Conservation (phyloP, 2,113 vertebrate species). For the Lampris incognitus region DNA sequence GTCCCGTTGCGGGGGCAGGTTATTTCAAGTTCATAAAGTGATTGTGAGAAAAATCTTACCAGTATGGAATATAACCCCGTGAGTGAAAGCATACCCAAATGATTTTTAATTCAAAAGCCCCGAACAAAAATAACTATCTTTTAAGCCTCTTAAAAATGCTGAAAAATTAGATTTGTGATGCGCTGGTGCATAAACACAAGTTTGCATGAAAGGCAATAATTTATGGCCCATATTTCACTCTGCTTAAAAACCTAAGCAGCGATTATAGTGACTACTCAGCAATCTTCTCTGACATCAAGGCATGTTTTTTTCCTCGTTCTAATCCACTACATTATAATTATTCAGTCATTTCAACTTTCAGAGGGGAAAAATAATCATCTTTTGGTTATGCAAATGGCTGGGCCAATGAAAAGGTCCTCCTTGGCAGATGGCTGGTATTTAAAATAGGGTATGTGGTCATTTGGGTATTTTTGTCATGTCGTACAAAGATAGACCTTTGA, state of each 20-base stretch:
- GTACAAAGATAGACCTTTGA: conserved; percentile 67
- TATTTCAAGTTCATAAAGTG: conserved; percentile 69
- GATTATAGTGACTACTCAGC: conserved; percentile 83
- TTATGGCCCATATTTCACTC: conserved; percentile 82
- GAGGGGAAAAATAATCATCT: conserved; percentile 78
- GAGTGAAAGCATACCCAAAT: conserved; percentile 74
- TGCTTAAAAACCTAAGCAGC: conserved; percentile 86
- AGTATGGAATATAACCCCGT: conserved; percentile 68
- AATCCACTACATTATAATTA: conserved; percentile 85
- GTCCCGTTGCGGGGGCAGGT: conserved; percentile 44
- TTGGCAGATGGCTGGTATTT: conserved; percentile 80
- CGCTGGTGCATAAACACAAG: conserved; percentile 79
- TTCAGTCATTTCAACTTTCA: conserved; percentile 81
- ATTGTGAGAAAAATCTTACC: conserved; percentile 72
- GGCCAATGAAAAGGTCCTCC: conserved; percentile 70
- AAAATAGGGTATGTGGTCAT: conserved; percentile 74
- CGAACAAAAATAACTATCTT: conserved; percentile 80
- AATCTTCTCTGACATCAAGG: conserved; percentile 84
- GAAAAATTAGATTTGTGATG: conserved; percentile 81
- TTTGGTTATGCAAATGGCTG: conserved; percentile 82
- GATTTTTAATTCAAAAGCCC: conserved; percentile 78
- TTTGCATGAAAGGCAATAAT: conserved; percentile 84
- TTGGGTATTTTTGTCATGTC: conserved; percentile 69
- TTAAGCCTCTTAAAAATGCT: conserved; percentile 84
- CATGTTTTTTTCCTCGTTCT: conserved; percentile 79